Percentiles rank a stretch among this genome's conserved stretches.
These are phyloP conservation scores for Beaufortia kweichowensis DNA, from an alignment of 2,113 vertebrate genomes.

Conservation along the genomic window DNA sequence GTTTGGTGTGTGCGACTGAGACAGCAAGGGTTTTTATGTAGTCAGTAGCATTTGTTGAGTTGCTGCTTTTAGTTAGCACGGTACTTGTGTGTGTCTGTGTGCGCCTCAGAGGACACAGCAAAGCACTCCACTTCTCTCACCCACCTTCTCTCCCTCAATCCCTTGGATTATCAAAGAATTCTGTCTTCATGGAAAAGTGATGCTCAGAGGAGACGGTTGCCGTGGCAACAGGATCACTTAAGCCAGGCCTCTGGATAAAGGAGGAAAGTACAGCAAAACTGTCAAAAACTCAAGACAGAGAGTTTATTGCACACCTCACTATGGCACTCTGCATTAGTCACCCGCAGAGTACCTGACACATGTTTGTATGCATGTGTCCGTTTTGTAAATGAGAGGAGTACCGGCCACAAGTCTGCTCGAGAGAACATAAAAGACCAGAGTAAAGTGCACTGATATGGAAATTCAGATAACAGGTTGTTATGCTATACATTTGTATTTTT, in stretches of 20 bases:
- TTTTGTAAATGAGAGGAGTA: neutral
- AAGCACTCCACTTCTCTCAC: conserved; percentile 51
- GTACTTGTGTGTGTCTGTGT: neutral
- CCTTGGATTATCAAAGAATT: conserved; percentile 73
- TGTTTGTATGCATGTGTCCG: neutral
- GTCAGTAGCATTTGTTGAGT: conserved; percentile 17
- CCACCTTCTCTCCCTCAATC: conserved; percentile 65
- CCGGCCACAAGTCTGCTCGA: neutral
- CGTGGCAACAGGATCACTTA: conserved; percentile 70
- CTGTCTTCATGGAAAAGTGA: conserved; percentile 66
- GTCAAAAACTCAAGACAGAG: conserved; percentile 58
- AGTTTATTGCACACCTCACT: conserved; percentile 53
- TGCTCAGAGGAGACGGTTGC: conserved; percentile 68
- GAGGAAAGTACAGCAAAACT: conserved; percentile 52
- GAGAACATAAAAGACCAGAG: neutral
- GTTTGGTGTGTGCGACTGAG: neutral
- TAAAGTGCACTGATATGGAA: neutral
- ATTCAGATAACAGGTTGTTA: too few relatives aligned
- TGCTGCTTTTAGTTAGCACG: neutral
- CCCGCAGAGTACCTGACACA: neutral
- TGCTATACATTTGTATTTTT: too few relatives aligned
- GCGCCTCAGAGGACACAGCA: conserved; percentile 54
- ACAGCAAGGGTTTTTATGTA: conserved; percentile 11
- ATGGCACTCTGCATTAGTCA: conserved; percentile 26
- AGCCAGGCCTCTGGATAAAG: conserved; percentile 60